These are phyloP conservation scores for Daphoenositta chrysoptera DNA, from an alignment of 2,113 vertebrate species.

Conservation along the genomic window DNA sequence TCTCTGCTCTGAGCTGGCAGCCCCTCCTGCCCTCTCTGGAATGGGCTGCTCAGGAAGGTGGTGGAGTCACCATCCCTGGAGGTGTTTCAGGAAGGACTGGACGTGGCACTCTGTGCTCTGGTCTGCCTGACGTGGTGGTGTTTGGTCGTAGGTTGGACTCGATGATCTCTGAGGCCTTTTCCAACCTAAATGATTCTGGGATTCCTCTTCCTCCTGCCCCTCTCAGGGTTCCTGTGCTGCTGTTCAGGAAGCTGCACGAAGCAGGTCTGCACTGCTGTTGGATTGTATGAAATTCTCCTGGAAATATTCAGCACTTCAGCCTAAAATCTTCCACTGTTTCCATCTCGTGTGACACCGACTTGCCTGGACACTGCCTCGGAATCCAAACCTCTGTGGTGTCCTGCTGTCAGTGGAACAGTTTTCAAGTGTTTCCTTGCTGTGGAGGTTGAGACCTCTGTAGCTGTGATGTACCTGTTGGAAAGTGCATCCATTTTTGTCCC, in stretches of 20 bases:
- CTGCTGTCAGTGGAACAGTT: background rate
- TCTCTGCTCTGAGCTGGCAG: background rate
- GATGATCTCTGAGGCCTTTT: background rate
- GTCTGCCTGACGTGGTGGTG: fast-evolving
- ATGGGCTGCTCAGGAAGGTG: background rate
- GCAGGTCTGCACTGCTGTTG: background rate
- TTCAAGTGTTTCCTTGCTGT: background rate
- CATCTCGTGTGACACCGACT: fast-evolving
- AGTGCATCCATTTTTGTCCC: background rate
- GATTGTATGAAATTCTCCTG: background rate
- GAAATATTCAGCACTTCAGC: background rate
- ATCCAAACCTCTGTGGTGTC: background rate
- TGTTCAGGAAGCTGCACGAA: background rate
- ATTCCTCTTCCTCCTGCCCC: background rate
- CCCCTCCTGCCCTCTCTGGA: background rate
- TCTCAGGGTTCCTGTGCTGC: background rate
- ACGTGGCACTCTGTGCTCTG: background rate
- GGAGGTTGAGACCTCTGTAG: fast-evolving
- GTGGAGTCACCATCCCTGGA: background rate
- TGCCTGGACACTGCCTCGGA: background rate
- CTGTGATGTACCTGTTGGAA: background rate
- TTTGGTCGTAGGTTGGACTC: fast-evolving
- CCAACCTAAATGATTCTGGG: background rate
- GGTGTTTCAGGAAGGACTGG: background rate
- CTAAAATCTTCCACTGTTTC: background rate